Conservation (phyloP, 2,888 invertebrate species). For the Tineola bisselliella region DNA sequence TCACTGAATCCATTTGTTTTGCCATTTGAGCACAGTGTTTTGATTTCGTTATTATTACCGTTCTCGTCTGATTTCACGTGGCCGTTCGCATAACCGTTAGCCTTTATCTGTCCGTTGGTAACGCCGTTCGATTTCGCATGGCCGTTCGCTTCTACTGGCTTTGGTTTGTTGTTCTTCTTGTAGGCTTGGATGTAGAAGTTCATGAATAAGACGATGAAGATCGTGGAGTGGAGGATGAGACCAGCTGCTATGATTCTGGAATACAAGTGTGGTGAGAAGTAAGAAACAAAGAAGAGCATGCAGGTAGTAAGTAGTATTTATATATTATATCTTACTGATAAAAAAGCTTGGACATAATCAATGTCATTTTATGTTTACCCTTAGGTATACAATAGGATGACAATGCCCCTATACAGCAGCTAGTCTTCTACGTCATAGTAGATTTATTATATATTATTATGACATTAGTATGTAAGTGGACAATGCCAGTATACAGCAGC, state of each 20-base stretch:
- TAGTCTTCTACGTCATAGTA: no score
- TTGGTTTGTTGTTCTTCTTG: conserved; percentile 41
- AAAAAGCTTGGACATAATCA: no score
- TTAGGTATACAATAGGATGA: no score
- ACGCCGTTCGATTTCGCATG: conserved; percentile 24
- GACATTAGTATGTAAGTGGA: no score
- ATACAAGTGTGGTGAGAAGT: no score
- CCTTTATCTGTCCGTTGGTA: conserved; percentile 17
- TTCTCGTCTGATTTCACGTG: conserved; percentile 18
- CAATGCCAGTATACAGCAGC: no score
- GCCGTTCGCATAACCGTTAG: conserved; percentile 27
- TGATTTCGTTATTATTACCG: neutral
- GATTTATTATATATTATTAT: no score
- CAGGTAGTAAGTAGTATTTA: no score
- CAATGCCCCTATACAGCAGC: no score
- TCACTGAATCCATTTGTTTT: conserved; percentile 15
- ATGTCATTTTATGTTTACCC: no score
- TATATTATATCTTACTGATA: no score
- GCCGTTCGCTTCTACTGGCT: conserved; percentile 22
- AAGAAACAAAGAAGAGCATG: no score
- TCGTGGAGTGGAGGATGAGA: conserved; percentile 79
- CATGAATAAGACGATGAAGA: conserved; percentile 91
- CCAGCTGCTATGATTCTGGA: conserved; percentile 74
- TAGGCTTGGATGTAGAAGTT: conserved; percentile 92
- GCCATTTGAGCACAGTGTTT: neutral